Percentiles rank a stretch among this genome's conserved stretches.
Evolutionary conservation across 2,113 vertebrate species (phyloP).

Genomic region (Sylvilagus bachmani): DNA sequence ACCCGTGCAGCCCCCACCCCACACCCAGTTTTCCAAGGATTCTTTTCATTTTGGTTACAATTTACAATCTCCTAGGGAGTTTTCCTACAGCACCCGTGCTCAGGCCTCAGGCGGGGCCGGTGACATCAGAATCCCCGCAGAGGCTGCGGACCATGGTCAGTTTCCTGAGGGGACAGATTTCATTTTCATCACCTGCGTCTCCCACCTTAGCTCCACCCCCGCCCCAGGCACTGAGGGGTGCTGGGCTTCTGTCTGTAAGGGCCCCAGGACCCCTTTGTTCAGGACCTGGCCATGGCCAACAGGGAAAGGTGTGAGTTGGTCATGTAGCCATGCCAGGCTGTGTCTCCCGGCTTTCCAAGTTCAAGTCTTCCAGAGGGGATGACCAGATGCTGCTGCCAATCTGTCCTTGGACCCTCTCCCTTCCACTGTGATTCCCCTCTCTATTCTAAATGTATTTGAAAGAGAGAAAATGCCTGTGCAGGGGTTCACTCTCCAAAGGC

Average conservation of each 20-base stretch:
- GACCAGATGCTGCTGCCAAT: not conserved
- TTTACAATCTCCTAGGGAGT: not conserved
- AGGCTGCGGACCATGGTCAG: not conserved
- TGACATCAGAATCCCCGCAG: not conserved
- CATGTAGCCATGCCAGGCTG: fast-evolving
- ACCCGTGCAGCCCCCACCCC: not conserved
- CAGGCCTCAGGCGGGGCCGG: not conserved
- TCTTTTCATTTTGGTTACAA: not conserved
- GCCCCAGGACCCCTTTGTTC: not conserved
- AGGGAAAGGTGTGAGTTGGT: fast-evolving
- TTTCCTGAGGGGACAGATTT: not conserved
- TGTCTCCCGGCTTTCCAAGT: not conserved
- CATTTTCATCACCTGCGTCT: not conserved
- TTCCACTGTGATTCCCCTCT: too few species aligned
- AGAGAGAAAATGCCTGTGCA: too few species aligned
- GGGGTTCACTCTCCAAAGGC: too few species aligned
- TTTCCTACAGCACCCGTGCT: not conserved
- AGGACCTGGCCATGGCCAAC: not conserved
- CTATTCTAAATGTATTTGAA: too few species aligned
- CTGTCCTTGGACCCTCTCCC: not conserved
- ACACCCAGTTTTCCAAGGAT: not conserved
- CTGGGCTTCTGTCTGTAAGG: not conserved
- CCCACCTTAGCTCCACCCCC: too few species aligned
- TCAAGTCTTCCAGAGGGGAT: not conserved
- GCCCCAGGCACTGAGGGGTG: not conserved